phyloP scores from a whole-genome alignment of 35 echinoderm and acorn worm genomes.

The Ophiothrix spiculata region DNA sequence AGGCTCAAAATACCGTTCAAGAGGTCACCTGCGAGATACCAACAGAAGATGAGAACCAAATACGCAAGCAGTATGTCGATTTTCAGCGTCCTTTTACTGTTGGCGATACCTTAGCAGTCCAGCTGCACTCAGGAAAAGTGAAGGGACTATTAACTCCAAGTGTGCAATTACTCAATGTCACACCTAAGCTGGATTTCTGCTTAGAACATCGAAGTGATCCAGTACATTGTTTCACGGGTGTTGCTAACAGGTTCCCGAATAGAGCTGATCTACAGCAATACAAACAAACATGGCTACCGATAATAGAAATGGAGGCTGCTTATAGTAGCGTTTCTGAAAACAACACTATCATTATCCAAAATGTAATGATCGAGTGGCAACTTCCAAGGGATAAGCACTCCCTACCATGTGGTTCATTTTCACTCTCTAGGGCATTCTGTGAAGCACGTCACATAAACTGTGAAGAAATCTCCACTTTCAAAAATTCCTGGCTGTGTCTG shows the following conservation, averaged over 20 bases:
- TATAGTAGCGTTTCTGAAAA: constrained; percentile 54
- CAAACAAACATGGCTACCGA: constrained; percentile 62
- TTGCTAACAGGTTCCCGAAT: constrained; percentile 36
- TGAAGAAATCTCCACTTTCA: not conserved
- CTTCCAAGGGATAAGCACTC: not conserved
- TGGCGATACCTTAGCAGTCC: constrained; percentile 62
- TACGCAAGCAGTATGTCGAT: constrained; percentile 35
- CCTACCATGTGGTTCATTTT: not conserved
- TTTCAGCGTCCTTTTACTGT: constrained; percentile 38
- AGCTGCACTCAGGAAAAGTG: constrained; percentile 37
- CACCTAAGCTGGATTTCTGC: constrained; percentile 64
- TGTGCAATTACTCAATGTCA: constrained; percentile 74
- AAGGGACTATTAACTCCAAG: constrained; percentile 55
- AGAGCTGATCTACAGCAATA: constrained; percentile 27
- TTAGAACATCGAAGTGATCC: constrained; percentile 71
- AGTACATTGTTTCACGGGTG: constrained; percentile 56
- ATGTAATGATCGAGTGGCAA: constrained; percentile 55
- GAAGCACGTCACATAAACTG: not conserved
- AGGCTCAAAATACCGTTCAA: not conserved
- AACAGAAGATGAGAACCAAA: constrained; percentile 28
- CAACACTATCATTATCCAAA: constrained; percentile 65
- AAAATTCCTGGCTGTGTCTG: not conserved
- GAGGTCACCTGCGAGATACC: constrained; percentile 35
- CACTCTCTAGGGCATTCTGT: not conserved
- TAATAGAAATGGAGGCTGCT: constrained; percentile 63